Evolutionary conservation across 2,888 invertebrate genomes (phyloP).

Genomic region (Tanytarsus gracilentus): DNA sequence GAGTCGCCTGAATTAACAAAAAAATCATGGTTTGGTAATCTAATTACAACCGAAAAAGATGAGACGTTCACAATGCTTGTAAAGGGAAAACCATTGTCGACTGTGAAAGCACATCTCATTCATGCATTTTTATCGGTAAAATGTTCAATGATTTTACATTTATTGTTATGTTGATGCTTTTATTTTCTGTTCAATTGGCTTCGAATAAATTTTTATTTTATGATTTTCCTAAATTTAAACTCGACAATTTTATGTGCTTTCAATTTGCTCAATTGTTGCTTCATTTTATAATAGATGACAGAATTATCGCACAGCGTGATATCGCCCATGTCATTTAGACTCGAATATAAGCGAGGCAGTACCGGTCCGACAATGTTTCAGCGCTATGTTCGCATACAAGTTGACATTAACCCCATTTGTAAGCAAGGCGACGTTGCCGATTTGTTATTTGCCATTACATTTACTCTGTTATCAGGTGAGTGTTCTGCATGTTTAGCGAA

Average conservation of each 20-base stretch:
- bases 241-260: background rate
- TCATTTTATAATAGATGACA: constrained; percentile 62
- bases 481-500: background rate
- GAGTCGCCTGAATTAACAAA: constrained; percentile 95
- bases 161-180: background rate
- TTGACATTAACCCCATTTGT: constrained; percentile 74
- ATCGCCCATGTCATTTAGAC: constrained; percentile 94
- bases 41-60: constrained; percentile 95
- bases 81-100: constrained; percentile 90
- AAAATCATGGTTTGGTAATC: constrained; percentile 96
- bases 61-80: constrained; percentile 95
- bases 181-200: constrained; percentile 19
- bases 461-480: constrained; percentile 84
- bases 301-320: constrained; percentile 96
- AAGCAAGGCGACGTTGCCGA: constrained; percentile 59
- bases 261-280: background rate
- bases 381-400: constrained; percentile 91
- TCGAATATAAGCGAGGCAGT: constrained; percentile 91
- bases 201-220: constrained; percentile 14
- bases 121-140: constrained; percentile 96
- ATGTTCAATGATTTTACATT: constrained; percentile 32
- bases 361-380: constrained; percentile 95
- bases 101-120: constrained; percentile 96
- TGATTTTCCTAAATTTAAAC: constrained; percentile 15
- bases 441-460: constrained; percentile 85